A percentile compares a stretch with the other conserved stretches of the same genome.
These are phyloP conservation scores for Drosophila punjabiensis DNA, from an alignment of 1,140 invertebrate genomes.

Conservation along the genomic window DNA sequence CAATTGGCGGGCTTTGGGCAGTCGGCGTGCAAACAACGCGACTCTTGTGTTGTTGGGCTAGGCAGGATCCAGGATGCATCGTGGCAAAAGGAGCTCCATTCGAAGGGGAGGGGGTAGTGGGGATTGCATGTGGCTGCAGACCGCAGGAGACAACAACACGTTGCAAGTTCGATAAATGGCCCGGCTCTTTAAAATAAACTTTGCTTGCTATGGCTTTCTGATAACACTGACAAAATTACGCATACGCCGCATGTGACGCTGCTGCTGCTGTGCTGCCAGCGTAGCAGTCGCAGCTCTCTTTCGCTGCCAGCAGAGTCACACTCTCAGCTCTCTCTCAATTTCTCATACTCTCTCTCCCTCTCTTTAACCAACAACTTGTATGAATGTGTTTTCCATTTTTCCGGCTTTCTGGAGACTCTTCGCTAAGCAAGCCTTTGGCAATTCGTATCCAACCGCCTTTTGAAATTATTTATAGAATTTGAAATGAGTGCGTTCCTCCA, in stretches of 20 bases:
- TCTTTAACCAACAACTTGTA: conserved; percentile 71
- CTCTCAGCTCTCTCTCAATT: not conserved
- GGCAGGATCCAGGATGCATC: conserved; percentile 13
- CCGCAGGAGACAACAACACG: conserved; percentile 44
- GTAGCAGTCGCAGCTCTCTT: conserved; percentile 20
- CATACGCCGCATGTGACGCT: conserved; percentile 66
- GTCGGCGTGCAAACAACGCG: conserved; percentile 61
- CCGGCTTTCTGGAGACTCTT: conserved; percentile 40
- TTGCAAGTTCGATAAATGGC: conserved; percentile 53
- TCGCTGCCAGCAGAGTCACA: not conserved
- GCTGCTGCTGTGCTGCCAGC: conserved; percentile 11
- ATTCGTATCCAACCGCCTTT: conserved; percentile 72
- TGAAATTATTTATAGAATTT: conserved; percentile 82
- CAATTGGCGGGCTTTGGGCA: conserved; percentile 67
- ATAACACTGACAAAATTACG: conserved; percentile 73
- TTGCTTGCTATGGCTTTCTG: conserved; percentile 60
- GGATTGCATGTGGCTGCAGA: not conserved
- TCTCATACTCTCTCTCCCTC: not conserved
- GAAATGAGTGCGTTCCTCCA: conserved; percentile 54
- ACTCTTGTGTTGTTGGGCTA: conserved; percentile 27
- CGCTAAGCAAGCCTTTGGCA: conserved; percentile 35
- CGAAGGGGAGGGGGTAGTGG: not conserved
- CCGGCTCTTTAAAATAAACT: conserved; percentile 73
- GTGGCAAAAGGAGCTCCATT: not conserved
- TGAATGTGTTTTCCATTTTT: conserved; percentile 75